phyloP scores from a whole-genome alignment of 1,140 invertebrate genomes.

The Himalopsyche phryganea region DNA sequence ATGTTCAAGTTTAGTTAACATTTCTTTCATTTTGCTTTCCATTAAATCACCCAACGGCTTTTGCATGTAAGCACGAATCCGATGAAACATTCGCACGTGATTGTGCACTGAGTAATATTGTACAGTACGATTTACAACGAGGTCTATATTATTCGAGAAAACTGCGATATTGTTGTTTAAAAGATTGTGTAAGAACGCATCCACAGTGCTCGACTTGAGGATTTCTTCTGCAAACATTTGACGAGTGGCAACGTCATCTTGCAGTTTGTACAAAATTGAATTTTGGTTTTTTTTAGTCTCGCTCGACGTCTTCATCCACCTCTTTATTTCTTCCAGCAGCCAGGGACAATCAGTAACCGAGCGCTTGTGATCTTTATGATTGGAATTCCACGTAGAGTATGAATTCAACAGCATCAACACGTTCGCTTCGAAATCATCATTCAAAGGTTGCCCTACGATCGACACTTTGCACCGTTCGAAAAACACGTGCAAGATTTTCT shows the following conservation, averaged over 20 bases:
- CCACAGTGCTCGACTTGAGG: constrained; percentile 1
- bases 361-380: background rate
- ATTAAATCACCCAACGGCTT: constrained; percentile 17
- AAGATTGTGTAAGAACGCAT: constrained; percentile 1
- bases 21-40: background rate
- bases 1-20: background rate
- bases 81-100: constrained; percentile 6
- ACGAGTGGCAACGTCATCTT: constrained; percentile 10
- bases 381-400: constrained; percentile 10
- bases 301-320: background rate
- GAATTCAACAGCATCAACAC: constrained; percentile 3
- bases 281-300: background rate
- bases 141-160: constrained; percentile 10
- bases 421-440: constrained; percentile 3
- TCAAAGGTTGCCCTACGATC: constrained; percentile 5
- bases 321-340: constrained; percentile 14
- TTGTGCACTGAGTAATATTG: constrained; percentile 1
- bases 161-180: constrained; percentile 12
- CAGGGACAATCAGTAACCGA: constrained; percentile 11
- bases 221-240: constrained; percentile 19
- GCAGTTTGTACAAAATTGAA: background rate
- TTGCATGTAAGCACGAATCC: constrained; percentile 16
- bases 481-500: constrained; percentile 9
- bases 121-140: background rate
- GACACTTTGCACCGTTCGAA: constrained; percentile 19